Base-by-base conservation (phyloP, 2,888 invertebrate species). In the Ceratothoa steindachneri region DNA sequence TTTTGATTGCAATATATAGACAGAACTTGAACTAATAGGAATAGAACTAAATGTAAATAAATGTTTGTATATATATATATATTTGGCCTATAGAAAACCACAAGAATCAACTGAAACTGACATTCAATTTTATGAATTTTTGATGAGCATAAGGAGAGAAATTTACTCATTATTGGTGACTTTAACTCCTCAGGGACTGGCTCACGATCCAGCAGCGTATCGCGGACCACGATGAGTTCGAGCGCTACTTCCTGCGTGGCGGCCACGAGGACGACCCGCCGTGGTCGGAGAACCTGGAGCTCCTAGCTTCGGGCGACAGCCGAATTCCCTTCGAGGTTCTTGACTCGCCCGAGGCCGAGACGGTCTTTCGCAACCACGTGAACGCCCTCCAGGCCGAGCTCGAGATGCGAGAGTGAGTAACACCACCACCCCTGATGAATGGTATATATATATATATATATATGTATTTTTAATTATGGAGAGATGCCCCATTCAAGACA, bases 291-390 rank as follows among this genome's bases (percentile, higher is more conserved):
- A 78, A 78, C 51, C 69, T 75, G 0, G 78, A 78, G 15, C 75
- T 78, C 12, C 84, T 89, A 80, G 88, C 88, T 83, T 86, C 86
- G 80, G 87, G 88, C 80, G 92, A 91, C 82, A 87, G 88, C 29
- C 89, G 95, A 82, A 93, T 97, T 83, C 97, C 97, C 0, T 93
- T 93, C 84, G 95, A 96, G 84, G 91, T 97, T 74, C 86, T 97
- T 74, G 93, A 93, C 83, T 92, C 93, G 0, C 89, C 91, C 70
- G 96, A 97, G 84, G 95, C 96, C 0, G 95, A 96, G 83, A 91
- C 91, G 2, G 93, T 94, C 22, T 97, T 93, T 85, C 91, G 93
- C 83, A 93, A 93, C 82, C 95, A 93, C 84, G 89, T 95, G 72
- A 95, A 93, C 83, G 91, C 93, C 74, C 88, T 97, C 74, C 94